phyloP scores from a whole-genome alignment of 2,888 invertebrate species.

The Physocephala rufipes region DNA sequence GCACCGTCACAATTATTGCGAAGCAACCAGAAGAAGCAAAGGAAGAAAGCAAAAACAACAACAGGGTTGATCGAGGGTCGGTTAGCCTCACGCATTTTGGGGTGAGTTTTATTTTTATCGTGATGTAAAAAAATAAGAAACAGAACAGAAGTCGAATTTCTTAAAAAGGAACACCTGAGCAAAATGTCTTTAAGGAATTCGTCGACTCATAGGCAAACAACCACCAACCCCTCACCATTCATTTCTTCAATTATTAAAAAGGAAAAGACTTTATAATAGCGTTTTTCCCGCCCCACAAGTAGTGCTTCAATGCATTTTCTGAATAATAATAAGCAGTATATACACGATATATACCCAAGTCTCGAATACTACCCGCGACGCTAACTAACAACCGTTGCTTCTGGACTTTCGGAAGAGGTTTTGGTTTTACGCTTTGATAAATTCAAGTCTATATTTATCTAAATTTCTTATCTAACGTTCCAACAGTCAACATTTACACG shows the following conservation, averaged over 20 bases:
- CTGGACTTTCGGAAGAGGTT: too few relatives aligned
- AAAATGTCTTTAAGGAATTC: too few relatives aligned
- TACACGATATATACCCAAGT: neutral
- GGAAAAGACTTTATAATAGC: neutral
- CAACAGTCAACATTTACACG: neutral
- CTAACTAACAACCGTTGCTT: neutral
- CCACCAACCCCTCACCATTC: too few relatives aligned
- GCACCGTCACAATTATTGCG: neutral
- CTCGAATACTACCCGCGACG: neutral
- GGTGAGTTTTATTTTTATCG: neutral
- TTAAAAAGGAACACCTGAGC: neutral
- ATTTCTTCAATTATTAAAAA: constrained; percentile 14
- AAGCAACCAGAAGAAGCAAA: neutral
- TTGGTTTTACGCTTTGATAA: constrained; percentile 20
- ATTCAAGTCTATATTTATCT: neutral
- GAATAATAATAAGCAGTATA: constrained; percentile 19
- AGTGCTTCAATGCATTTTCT: constrained; percentile 21
- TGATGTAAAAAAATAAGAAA: neutral
- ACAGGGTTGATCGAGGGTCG: neutral
- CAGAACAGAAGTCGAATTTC: neutral
- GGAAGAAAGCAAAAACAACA: too few relatives aligned
- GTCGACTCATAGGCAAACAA: constrained; percentile 4
- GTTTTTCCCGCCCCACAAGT: neutral
- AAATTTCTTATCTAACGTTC: neutral
- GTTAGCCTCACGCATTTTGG: neutral